These are phyloP conservation scores for Merodon equestris DNA, from an alignment of 2,888 invertebrate species.

Conservation along the genomic window DNA sequence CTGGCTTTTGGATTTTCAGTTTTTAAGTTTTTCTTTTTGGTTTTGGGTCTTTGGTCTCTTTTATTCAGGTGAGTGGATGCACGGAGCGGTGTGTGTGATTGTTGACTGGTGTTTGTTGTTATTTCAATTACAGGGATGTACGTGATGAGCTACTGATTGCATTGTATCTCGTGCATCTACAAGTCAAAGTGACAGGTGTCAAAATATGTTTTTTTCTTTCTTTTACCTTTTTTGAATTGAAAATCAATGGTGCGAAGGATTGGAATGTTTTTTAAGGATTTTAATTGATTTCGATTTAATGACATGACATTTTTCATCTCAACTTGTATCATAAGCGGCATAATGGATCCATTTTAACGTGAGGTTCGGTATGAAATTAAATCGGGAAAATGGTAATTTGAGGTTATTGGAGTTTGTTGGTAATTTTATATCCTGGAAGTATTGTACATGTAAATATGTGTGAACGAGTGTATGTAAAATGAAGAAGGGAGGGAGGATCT, in stretches of 20 bases:
- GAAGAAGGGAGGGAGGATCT: too few species aligned
- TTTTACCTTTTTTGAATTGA: constrained; percentile 11
- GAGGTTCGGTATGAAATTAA: too few species aligned
- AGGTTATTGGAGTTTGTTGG: too few species aligned
- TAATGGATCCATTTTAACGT: too few species aligned
- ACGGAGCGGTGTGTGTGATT: not conserved
- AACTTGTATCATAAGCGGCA: too few species aligned
- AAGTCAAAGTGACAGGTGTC: constrained; percentile 66
- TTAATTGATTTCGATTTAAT: constrained; percentile 62
- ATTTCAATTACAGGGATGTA: constrained; percentile 60
- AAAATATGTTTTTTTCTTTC: constrained; percentile 46
- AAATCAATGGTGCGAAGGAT: constrained; percentile 53
- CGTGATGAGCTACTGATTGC: constrained; percentile 63
- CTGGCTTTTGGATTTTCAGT: constrained; percentile 55
- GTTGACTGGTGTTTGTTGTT: constrained; percentile 49
- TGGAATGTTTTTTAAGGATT: constrained; percentile 53
- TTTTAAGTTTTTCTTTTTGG: constrained; percentile 27
- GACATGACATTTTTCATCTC: constrained; percentile 36
- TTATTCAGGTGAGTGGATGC: constrained; percentile 1
- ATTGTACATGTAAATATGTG: too few species aligned
- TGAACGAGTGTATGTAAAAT: too few species aligned
- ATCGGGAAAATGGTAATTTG: too few species aligned
- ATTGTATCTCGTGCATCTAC: constrained; percentile 63
- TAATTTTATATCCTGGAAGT: too few species aligned
- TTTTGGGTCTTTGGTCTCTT: too few species aligned